Evolutionary conservation across 2,797 vertebrate genomes (phyloP), one percentile per base, ranked within the genome.

Genomic region (Phrynocephalus guinanensis): DNA sequence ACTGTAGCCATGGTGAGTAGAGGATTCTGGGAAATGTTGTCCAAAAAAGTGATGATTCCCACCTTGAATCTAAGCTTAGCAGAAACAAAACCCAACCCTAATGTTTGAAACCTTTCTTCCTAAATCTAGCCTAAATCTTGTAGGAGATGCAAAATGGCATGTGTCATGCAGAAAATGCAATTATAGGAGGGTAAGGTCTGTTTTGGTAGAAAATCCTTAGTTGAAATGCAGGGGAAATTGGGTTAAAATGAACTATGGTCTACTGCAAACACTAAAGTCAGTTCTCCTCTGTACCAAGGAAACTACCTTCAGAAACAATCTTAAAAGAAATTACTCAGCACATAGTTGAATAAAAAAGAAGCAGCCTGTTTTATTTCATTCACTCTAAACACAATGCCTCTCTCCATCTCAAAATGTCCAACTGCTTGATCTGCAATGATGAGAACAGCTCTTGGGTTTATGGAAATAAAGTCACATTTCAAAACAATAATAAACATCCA

Each of bases 191-290:
- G n/a, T 22, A 68, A 52, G 38, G 73, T 30, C 38, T 50, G 73
- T 68, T 28, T 68, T 11, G n/a, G 70, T 72, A 15, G 48, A 83
- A 52, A 22, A 6, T n/a, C 28, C 66, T 33, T 2, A 10, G n/a
- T 56, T 79, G 50, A 63, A 52, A 79, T 56, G 76, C 11, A 11
- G 52, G 30, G 82, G 15, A 83, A 48, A 44, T 83, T 26, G 5
- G 26, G 33, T 83, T 78, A 63, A 79, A 83, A 82, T 84, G 48
- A 84, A 88, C 76, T 71, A 70, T 18, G 50, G 66, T 48, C 44
- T 67, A 72, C 48, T 71, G 67, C 13, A 89, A 89, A 79, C 6
- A 1, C 84, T 87, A n/a, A 86, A 93, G 87, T 93, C 91, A 20
- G 72, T 63, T 83, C 94, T 94, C 88, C 22, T 20, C 90, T 77